Evolutionary conservation across 2,797 vertebrate genomes (phyloP), one percentile per base, ranked within the genome.

Genomic region (Coregonus sp.): DNA sequence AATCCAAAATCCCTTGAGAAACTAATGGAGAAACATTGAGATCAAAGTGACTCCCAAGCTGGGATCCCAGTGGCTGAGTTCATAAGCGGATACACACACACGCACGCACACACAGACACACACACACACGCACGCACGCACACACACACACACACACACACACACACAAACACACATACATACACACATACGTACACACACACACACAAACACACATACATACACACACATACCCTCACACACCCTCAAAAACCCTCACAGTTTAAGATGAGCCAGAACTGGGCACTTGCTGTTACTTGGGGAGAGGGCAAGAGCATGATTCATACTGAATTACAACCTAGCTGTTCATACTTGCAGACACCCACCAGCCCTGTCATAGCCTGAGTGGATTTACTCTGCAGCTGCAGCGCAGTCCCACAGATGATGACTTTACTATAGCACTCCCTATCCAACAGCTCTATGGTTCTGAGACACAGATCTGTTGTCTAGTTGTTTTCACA

Each of bases 281-380:
- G 15, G 4, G 11, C 5, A 69, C 31, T 70, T 52, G 40, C 77
- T 70, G 67, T 66, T 76, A 7, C 72, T 33, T 25, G 33, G 31
- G 4, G 31, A 37, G 78, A 78, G 84, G 54, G 73, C 16, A 29
- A 72, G 56, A 69, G 31, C 50, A 86, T 81, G 79, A 76, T 67
- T 70, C 84, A 79, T 80, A 75, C 84, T 52, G 79, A 80, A 84
- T 81, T 86, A 51, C 75, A 66, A 69, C 80, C 16, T 72, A 5
- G 74, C 76, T 84, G 85, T 86, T 86, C 70, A 75, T 78, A 54
- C 86, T 75, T 84, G 82, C 85, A 87, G 80, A 81, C 71, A 78
- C 69, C 80, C 83, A 87, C 81, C 77, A 81, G 15, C 75, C 56
- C 73, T 82, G 81, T 70, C 77, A 84, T 74, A 11, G 68, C 54